Evolutionary conservation across 2,113 vertebrate species (phyloP).

Genomic region (Columbina picui): DNA sequence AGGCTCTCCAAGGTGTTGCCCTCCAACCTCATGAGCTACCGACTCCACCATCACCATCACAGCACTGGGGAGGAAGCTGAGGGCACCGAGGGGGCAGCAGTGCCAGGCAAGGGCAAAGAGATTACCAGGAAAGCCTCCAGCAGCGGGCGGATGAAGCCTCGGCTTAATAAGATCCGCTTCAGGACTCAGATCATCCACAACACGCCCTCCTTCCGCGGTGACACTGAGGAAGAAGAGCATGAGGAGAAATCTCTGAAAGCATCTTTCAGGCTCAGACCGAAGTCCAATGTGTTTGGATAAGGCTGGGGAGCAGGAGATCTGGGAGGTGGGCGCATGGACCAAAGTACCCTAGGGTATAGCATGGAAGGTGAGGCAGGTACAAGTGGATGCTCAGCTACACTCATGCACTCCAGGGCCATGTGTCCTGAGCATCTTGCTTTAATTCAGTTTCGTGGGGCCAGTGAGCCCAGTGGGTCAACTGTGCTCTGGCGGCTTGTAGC

Average conservation of each 20-base stretch:
- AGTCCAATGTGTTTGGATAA: conserved; percentile 95
- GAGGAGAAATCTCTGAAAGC: conserved; percentile 80
- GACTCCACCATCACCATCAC: conserved; percentile 74
- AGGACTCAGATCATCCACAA: conserved; percentile 94
- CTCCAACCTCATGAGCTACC: conserved; percentile 84
- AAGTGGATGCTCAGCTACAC: not conserved
- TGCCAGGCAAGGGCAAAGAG: conserved; percentile 71
- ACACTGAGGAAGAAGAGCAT: conserved; percentile 77
- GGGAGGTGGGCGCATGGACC: conserved; percentile 7
- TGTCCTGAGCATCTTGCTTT: not conserved
- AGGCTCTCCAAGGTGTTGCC: conserved; percentile 86
- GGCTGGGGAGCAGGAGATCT: not conserved
- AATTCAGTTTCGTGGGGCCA: not conserved
- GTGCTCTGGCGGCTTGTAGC: not conserved
- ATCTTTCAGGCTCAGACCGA: conserved; percentile 85
- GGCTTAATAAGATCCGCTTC: conserved; percentile 89
- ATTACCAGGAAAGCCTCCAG: conserved; percentile 82
- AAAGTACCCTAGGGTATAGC: not conserved
- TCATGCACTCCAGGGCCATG: not conserved
- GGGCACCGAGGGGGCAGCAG: conserved; percentile 36
- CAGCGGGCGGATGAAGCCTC: conserved; percentile 84
- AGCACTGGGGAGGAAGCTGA: conserved; percentile 41
- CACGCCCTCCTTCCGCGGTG: conserved; percentile 80
- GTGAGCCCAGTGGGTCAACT: not conserved
- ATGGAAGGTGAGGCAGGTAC: not conserved